Percentiles rank a stretch among this genome's conserved stretches.
These are phyloP conservation scores for Tetranychus piercei DNA, from an alignment of 2,888 invertebrate species.

Conservation along the genomic window DNA sequence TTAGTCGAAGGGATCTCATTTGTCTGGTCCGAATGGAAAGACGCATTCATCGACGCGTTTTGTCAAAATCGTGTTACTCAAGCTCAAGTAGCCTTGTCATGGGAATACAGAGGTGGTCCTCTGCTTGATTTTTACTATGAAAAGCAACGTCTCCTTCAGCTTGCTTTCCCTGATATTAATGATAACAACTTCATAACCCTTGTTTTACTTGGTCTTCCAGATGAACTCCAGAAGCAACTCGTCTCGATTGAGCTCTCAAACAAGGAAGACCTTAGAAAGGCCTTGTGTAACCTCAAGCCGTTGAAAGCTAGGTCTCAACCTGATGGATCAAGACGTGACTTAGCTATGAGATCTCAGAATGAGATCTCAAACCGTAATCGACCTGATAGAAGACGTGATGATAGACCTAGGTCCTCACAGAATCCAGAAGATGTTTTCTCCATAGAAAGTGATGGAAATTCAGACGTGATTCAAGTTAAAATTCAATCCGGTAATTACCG, in stretches of 20 bases:
- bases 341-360: too few relatives aligned
- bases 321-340: too few relatives aligned
- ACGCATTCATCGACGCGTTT: neutral
- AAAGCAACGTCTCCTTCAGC: constrained; percentile 4
- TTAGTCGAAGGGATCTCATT: neutral
- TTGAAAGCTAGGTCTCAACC: too few relatives aligned
- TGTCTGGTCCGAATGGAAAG: neutral
- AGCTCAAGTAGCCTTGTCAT: neutral
- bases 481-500: too few relatives aligned
- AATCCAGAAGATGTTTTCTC: too few relatives aligned
- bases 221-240: neutral
- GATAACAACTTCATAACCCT: neutral
- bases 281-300: neutral
- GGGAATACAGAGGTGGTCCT: neutral
- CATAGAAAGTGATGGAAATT: too few relatives aligned
- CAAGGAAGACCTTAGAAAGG: neutral
- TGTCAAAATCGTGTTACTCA: neutral
- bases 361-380: too few relatives aligned
- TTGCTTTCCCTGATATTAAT: neutral
- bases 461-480: too few relatives aligned
- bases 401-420: too few relatives aligned
- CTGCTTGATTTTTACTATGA: constrained; percentile 3
- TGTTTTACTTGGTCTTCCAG: neutral
- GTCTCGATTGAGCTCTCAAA: neutral
- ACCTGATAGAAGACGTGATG: too few relatives aligned